Base-by-base conservation (phyloP, 2,113 vertebrate genomes). In the Anhinga anhinga region DNA sequence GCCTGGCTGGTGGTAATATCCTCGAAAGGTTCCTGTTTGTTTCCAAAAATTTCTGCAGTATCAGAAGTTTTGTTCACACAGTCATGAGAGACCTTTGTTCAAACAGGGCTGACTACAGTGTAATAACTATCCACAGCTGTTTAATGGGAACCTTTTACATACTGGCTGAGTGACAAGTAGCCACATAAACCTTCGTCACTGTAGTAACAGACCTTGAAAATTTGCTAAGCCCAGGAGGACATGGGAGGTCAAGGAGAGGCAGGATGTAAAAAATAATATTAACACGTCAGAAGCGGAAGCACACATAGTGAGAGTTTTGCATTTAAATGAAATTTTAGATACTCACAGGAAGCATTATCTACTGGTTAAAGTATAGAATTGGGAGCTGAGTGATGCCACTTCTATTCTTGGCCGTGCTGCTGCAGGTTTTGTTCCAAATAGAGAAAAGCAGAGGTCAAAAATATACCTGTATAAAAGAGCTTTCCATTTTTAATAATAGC, bases 361-460 rank as follows among this genome's bases (percentile, higher is more conserved):
- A 61, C 20, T 2, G 0, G 67, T 81, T 95, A 83, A 94, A 91
- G 72, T 90, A 63, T 27, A 86, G 80, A 79, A 89, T 4, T 84
- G 65, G 81, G 61, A 95, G 76, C 56, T 89, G 81, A 82, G 72
- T 36, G 27, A 89, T 89, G 56, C 30, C 2, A 0, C 77, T 84
- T 96, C 88, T 95, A 53, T 97, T 93, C 81, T 82, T 95, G 83
- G 88, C 53, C 1, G 0, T 79, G 34, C 63, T 84, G 66, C 80
- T 94, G 73, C 67, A 82, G 81, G 36, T 89, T 96, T 96, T 91
- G 45, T 85, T 96, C 80, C 73, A 91, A 93, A 93, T 6, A 86
- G 72, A 86, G 86, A 73, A 76, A 44, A 93, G 40, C 77, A 95
- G 86, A 89, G 86, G 92, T 96, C 80, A 95, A 88, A 97, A 95